Evolutionary conservation across 2,113 vertebrate genomes (phyloP).

Genomic region (Geothlypis trichas): DNA sequence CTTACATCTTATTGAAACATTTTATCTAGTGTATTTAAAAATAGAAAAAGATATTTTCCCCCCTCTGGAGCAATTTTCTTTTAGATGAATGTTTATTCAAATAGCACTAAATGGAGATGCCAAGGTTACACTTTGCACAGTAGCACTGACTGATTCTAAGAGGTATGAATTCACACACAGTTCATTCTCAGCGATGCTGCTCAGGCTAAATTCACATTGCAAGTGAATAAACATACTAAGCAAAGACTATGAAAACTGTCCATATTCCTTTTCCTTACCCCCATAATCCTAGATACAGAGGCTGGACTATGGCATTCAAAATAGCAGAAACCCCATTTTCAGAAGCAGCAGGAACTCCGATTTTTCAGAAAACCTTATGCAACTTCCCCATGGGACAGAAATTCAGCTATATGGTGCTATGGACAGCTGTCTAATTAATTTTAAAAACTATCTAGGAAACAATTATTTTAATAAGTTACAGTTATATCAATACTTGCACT

Average conservation of each 20-base stretch:
- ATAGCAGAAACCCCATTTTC: background rate
- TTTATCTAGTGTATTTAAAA: background rate
- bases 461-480: background rate
- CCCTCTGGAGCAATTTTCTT: background rate
- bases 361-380: background rate
- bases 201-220: background rate
- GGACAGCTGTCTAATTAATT: background rate
- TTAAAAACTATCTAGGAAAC: background rate
- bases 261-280: background rate
- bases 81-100: background rate
- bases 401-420: background rate
- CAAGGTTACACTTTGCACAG: background rate
- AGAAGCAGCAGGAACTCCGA: background rate
- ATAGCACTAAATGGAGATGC: background rate
- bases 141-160: background rate
- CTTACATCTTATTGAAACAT: background rate
- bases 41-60: rapidly evolving
- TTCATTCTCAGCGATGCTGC: background rate
- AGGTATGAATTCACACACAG: background rate
- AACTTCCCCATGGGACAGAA: background rate
- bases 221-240: background rate
- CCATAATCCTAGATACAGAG: background rate
- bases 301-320: background rate
- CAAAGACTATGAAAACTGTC: background rate
- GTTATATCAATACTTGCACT: background rate